Conservation (phyloP, 2,888 invertebrate species). For the Dyspetes luteomarginatus region DNA sequence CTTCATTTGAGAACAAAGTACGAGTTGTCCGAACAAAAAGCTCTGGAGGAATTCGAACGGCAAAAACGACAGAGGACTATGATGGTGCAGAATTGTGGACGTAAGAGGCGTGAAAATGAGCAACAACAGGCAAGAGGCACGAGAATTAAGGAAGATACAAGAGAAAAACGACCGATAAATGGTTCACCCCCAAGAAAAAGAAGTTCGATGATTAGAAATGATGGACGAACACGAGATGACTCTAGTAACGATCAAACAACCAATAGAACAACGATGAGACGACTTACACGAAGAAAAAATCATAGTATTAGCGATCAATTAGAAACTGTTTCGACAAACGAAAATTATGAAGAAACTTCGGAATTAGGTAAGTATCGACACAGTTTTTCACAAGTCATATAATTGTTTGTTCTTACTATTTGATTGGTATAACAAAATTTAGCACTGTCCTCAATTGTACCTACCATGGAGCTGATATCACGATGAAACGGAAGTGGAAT, state of each 20-base stretch:
- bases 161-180: slow-evolving; percentile 21
- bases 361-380: slow-evolving; percentile 6
- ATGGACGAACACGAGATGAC: slow-evolving; percentile 13
- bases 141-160: not conserved
- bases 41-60: slow-evolving; percentile 42
- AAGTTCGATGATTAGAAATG: slow-evolving; percentile 7
- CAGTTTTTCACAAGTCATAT: no score
- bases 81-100: slow-evolving; percentile 20
- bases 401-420: no score
- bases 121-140: not conserved
- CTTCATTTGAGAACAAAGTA: slow-evolving; percentile 46
- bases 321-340: not conserved
- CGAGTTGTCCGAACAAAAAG: slow-evolving; percentile 43
- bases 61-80: slow-evolving; percentile 39
- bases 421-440: slow-evolving; percentile 7
- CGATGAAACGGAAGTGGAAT: slow-evolving; percentile 42
- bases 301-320: slow-evolving; percentile 16
- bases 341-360: not conserved
- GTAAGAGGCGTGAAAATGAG: slow-evolving; percentile 15
- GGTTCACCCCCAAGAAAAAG: slow-evolving; percentile 37
- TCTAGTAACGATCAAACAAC: slow-evolving; percentile 5
- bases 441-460: slow-evolving; percentile 26
- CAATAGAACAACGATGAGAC: not conserved
- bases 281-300: slow-evolving; percentile 42
- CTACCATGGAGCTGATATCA: slow-evolving; percentile 1